These are phyloP conservation scores for Escarpia spicata DNA, from an alignment of 2,888 invertebrate genomes.

Conservation along the genomic window DNA sequence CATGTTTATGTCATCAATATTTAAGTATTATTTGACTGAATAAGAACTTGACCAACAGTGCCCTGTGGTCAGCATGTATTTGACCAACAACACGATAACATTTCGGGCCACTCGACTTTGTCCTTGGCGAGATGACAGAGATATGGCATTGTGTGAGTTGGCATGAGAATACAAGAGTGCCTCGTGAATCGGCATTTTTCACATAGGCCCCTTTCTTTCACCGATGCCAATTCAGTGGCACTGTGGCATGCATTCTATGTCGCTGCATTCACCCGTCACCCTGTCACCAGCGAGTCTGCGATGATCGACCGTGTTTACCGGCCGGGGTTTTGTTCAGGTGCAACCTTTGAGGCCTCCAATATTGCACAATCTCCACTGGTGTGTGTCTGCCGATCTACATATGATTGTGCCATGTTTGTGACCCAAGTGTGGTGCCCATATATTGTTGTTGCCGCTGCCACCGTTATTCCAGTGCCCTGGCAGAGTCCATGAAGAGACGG, in stretches of 20 bases:
- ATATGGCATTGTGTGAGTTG: background rate
- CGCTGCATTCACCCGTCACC: background rate
- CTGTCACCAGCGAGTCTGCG: background rate
- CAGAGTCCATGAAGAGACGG: background rate
- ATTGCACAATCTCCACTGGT: background rate
- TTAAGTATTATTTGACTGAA: background rate
- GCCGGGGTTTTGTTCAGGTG: background rate
- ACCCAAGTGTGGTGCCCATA: background rate
- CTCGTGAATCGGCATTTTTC: background rate
- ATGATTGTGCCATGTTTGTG: background rate
- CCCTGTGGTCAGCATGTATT: background rate
- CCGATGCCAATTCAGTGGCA: background rate
- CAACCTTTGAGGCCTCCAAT: background rate
- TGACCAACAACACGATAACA: background rate
- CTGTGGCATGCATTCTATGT: background rate
- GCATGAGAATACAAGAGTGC: background rate
- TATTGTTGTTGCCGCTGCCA: background rate
- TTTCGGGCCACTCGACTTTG: background rate
- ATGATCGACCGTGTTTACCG: background rate
- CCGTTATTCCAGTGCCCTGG: background rate
- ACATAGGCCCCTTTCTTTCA: background rate
- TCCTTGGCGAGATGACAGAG: background rate
- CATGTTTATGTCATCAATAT: background rate
- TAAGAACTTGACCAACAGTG: background rate
- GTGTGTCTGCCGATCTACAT: conserved; percentile 3